Evolutionary conservation across 2,888 invertebrate species (phyloP).

Genomic region (Margaritifera margaritifera): DNA sequence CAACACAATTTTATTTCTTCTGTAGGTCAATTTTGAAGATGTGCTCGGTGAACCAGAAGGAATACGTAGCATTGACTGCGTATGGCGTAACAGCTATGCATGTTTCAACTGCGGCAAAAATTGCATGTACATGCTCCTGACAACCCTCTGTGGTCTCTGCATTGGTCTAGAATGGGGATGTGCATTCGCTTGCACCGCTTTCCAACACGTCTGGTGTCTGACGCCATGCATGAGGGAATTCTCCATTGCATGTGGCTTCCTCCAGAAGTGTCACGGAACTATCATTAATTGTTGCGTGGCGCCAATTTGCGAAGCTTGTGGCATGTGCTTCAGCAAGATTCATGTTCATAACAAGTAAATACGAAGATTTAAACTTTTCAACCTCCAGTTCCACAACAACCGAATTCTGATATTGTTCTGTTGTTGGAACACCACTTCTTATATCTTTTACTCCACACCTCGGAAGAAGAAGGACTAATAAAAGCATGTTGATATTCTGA

Average conservation of each 20-base stretch:
- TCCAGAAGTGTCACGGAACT: slow-evolving; percentile 71
- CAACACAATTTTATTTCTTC: neutral
- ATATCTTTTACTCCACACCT: too few relatives aligned
- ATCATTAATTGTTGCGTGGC: slow-evolving; percentile 75
- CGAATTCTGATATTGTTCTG: too few relatives aligned
- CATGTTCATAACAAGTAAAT: slow-evolving; percentile 32
- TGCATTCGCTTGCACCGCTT: slow-evolving; percentile 75
- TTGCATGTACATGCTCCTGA: slow-evolving; percentile 82
- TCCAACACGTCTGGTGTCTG: slow-evolving; percentile 82
- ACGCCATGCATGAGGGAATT: slow-evolving; percentile 80
- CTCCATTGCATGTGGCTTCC: slow-evolving; percentile 76
- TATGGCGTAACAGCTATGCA: slow-evolving; percentile 79
- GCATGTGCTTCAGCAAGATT: slow-evolving; percentile 57
- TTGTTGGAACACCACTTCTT: too few relatives aligned
- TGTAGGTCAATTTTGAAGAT: slow-evolving; percentile 52
- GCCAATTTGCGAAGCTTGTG: slow-evolving; percentile 79
- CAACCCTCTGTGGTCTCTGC: slow-evolving; percentile 80
- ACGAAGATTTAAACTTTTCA: too few relatives aligned
- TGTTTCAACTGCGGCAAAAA: slow-evolving; percentile 80
- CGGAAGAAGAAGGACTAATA: too few relatives aligned
- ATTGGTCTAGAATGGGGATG: slow-evolving; percentile 78
- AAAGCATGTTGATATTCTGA: too few relatives aligned
- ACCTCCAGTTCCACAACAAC: too few relatives aligned
- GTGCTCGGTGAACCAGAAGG: slow-evolving; percentile 62
- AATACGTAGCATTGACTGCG: slow-evolving; percentile 77